Conservation (phyloP, 2,888 invertebrate genomes). For the Monopis laevigella region DNA sequence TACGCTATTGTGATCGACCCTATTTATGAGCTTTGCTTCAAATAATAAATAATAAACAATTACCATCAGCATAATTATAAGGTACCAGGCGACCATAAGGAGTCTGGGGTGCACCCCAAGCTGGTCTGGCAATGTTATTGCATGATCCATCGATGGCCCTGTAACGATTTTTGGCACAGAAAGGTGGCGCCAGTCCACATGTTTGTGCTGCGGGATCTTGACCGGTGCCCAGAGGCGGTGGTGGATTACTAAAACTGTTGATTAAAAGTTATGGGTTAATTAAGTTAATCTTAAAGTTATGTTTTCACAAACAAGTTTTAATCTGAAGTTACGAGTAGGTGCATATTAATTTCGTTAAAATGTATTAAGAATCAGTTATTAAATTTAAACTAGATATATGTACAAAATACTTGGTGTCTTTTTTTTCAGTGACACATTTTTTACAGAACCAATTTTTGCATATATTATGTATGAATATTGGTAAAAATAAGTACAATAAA, state of each 20-base stretch:
- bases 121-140: constrained; percentile 87
- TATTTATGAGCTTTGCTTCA: neutral
- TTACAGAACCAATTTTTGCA: too few relatives aligned
- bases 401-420: too few relatives aligned
- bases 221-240: constrained; percentile 43
- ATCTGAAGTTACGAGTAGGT: too few relatives aligned
- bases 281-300: too few relatives aligned
- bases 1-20: too few relatives aligned
- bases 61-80: constrained; percentile 75
- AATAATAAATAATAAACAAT: neutral
- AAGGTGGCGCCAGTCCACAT: constrained; percentile 55
- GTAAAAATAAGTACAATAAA: too few relatives aligned
- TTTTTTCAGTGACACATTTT: too few relatives aligned
- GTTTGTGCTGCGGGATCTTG: constrained; percentile 51
- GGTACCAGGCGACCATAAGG: constrained; percentile 72
- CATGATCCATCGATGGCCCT: constrained; percentile 89
- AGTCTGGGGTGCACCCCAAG: constrained; percentile 82
- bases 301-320: too few relatives aligned
- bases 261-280: constrained; percentile 1
- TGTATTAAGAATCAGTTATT: too few relatives aligned
- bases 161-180: constrained; percentile 70
- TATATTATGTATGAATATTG: too few relatives aligned
- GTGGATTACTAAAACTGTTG: constrained; percentile 51
- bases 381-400: too few relatives aligned
- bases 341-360: too few relatives aligned